These are phyloP conservation scores for Mesocricetus auratus DNA, from an alignment of 2,113 vertebrate genomes.

Conservation along the genomic window DNA sequence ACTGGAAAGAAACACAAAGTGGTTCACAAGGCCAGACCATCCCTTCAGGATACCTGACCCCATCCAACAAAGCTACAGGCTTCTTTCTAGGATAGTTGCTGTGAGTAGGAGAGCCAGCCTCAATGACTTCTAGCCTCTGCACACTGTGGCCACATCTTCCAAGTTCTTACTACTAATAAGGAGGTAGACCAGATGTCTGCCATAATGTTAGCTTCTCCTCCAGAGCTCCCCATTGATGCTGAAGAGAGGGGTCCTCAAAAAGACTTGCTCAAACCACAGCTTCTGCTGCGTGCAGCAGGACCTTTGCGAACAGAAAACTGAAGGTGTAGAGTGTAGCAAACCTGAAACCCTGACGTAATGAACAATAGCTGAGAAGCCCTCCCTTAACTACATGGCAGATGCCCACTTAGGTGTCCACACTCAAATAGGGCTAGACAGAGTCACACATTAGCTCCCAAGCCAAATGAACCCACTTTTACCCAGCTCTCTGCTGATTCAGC, in stretches of 20 bases:
- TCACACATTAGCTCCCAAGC: not conserved
- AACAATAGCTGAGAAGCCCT: not conserved
- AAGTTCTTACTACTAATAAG: not conserved
- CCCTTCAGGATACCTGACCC: not conserved
- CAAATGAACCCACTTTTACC: not conserved
- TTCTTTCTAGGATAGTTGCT: not conserved
- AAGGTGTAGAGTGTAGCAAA: not conserved
- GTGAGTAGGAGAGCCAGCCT: not conserved
- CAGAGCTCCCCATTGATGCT: too few relatives aligned
- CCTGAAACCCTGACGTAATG: not conserved
- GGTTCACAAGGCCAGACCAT: not conserved
- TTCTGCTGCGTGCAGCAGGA: not conserved
- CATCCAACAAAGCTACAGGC: not conserved
- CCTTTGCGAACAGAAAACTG: not conserved
- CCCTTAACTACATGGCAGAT: not conserved
- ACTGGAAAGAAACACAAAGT: not conserved
- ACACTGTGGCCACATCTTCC: too few relatives aligned
- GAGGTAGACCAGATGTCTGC: not conserved
- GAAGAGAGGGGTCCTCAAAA: not conserved
- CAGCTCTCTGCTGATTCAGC: not conserved
- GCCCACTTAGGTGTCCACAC: not conserved
- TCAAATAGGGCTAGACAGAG: not conserved
- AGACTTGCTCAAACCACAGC: not conserved
- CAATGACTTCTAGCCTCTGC: not conserved
- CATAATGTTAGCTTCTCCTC: not conserved